phyloP scores from a whole-genome alignment of 2,113 vertebrate genomes.

The Mesitornis unicolor region DNA sequence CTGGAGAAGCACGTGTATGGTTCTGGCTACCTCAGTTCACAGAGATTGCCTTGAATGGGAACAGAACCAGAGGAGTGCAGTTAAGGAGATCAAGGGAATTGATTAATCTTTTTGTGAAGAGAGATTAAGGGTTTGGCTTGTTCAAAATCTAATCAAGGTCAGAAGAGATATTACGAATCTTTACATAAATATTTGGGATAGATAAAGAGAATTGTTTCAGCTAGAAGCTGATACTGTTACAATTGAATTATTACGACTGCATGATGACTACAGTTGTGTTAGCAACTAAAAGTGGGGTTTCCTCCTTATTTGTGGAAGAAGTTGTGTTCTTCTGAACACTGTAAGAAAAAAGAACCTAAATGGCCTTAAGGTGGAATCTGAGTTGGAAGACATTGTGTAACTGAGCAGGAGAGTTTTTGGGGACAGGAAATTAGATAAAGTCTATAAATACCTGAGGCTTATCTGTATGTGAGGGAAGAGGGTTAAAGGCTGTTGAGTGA shows the following conservation, averaged over 20 bases:
- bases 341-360: neutral
- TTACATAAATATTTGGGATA: neutral
- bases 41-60: neutral
- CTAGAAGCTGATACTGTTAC: neutral
- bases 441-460: constrained; percentile 42
- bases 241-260: accelerated
- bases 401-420: neutral
- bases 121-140: neutral
- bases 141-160: neutral
- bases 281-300: neutral
- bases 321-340: neutral
- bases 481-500: neutral
- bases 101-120: neutral
- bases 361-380: neutral
- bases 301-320: neutral
- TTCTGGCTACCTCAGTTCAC: neutral
- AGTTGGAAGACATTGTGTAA: neutral
- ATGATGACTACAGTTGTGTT: neutral
- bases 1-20: neutral
- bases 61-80: neutral
- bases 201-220: neutral
- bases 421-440: constrained; percentile 28
- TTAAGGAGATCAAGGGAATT: neutral
- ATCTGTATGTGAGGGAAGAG: neutral
- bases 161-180: neutral